These are phyloP conservation scores for Drosophila affinis DNA, from an alignment of 2,888 invertebrate genomes.

Conservation along the genomic window DNA sequence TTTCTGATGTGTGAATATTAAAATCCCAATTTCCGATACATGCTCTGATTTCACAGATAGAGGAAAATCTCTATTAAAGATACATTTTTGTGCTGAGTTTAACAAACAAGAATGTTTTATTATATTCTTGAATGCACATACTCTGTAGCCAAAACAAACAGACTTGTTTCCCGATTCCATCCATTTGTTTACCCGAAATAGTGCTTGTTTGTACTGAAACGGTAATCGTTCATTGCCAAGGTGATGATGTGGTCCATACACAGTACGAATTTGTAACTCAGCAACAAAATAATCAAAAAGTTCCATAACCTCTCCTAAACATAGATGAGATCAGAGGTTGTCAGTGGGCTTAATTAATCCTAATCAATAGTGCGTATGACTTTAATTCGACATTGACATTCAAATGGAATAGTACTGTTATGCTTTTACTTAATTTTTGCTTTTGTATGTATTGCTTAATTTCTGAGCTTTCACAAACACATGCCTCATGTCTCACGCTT, in stretches of 20 bases:
- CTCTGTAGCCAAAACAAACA: neutral
- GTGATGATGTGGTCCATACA: slow-evolving; percentile 1
- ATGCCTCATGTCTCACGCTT: slow-evolving; percentile 33
- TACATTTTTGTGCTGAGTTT: neutral
- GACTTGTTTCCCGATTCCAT: slow-evolving; percentile 8
- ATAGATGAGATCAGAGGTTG: slow-evolving; percentile 40
- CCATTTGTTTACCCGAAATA: slow-evolving; percentile 18
- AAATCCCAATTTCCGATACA: neutral
- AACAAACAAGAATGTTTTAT: neutral
- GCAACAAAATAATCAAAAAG: neutral
- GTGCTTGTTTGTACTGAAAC: slow-evolving; percentile 16
- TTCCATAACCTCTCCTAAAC: slow-evolving; percentile 23
- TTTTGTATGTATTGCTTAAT: slow-evolving; percentile 39
- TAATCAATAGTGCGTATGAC: slow-evolving; percentile 56
- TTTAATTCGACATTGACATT: slow-evolving; percentile 76
- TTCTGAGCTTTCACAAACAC: slow-evolving; percentile 37
- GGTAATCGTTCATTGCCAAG: slow-evolving; percentile 23
- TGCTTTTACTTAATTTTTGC: slow-evolving; percentile 19
- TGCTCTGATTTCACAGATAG: too few relatives aligned
- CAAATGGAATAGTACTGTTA: slow-evolving; percentile 57
- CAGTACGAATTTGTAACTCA: neutral
- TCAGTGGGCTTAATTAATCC: slow-evolving; percentile 56
- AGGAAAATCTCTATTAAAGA: neutral
- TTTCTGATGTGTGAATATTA: neutral
- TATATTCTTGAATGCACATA: neutral